Percentiles rank a stretch among this genome's conserved stretches.
phyloP scores from a whole-genome alignment of 2,888 invertebrate species.

The Drosophila cracens region DNA sequence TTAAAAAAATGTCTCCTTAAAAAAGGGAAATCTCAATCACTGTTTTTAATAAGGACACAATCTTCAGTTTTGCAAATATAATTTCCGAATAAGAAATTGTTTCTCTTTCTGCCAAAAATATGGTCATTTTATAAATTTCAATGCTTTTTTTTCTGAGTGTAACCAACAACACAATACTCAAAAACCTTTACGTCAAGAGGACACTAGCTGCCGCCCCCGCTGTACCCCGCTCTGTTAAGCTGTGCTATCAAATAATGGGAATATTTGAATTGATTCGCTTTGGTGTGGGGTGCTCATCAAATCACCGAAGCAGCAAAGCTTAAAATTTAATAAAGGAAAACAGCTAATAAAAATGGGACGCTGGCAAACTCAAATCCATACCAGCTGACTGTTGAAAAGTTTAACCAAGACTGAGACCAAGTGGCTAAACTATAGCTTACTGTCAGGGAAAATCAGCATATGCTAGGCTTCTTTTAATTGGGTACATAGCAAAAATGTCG shows the following conservation, averaged over 20 bases:
- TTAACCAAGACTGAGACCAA: slow-evolving; percentile 9
- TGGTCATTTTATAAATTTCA: background rate
- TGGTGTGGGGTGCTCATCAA: slow-evolving; percentile 64
- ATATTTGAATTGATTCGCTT: slow-evolving; percentile 79
- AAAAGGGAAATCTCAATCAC: background rate
- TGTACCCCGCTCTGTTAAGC: slow-evolving; percentile 14
- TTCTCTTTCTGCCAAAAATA: background rate
- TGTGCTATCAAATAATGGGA: slow-evolving; percentile 26
- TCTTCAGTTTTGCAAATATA: background rate
- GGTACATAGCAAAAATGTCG: slow-evolving; percentile 41
- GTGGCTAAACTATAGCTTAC: slow-evolving; percentile 8
- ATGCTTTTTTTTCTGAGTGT: background rate
- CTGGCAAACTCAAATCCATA: slow-evolving; percentile 36
- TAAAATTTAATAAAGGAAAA: slow-evolving; percentile 70
- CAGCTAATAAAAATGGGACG: slow-evolving; percentile 35
- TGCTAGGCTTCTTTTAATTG: slow-evolving; percentile 82
- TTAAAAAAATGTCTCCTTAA: background rate
- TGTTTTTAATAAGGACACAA: background rate
- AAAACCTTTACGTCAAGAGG: slow-evolving; percentile 13
- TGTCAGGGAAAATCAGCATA: slow-evolving; percentile 71
- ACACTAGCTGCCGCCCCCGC: slow-evolving; percentile 36
- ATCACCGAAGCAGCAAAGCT: slow-evolving; percentile 66
- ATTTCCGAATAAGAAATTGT: background rate
- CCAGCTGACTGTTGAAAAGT: slow-evolving; percentile 45
- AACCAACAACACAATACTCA: slow-evolving; percentile 6